Evolutionary conservation across 2,113 vertebrate species (phyloP), one percentile per base, ranked within the genome.

Genomic region (Sapajus apella): DNA sequence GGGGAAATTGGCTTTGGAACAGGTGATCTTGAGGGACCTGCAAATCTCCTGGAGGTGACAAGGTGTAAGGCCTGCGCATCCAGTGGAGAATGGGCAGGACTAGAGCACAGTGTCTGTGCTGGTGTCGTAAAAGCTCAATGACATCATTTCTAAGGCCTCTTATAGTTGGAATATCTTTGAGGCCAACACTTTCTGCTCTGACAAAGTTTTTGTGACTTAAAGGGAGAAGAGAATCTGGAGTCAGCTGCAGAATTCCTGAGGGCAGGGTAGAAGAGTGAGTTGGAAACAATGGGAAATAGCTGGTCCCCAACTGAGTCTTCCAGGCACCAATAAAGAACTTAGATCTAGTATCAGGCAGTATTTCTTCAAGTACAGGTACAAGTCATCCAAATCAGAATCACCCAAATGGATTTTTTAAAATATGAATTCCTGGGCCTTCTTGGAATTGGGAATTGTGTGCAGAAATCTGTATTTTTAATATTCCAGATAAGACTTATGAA

Each of bases 391-490:
- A 25, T 23, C 32, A 40, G 8, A 90, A 96, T 37, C 8, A 35
- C 35, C 37, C 4, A 30, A 12, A 23, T 20, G 3, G 21, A 43
- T 7, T 45, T 47, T 70, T 79, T 35, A 2, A 30, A 94, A 81
- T 73, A 32, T 8, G 16, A n/a, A 70, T 61, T 82, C 20, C 17
- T 4, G 8, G 47, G 11, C 1, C 56, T 14, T 96, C 47, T 30
- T 83, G 35, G 81, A 90, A 90, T 66, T 72, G 11, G 52, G 14
- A 12, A 18, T 77, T 90, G 50, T 9, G 43, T 12, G 40, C 16
- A 87, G 68, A 94, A 87, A 66, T 72, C 27, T 92, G 2, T 64
- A 73, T 80, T 93, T 82, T 88, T 83, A 89, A 82, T 64, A 91
- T 1, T 25, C 27, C 14, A 32, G n/a, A 64, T 85, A 80, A 96